Conservation (phyloP, 1,140 invertebrate genomes). For the Brachionus asplanchnoidis region DNA sequence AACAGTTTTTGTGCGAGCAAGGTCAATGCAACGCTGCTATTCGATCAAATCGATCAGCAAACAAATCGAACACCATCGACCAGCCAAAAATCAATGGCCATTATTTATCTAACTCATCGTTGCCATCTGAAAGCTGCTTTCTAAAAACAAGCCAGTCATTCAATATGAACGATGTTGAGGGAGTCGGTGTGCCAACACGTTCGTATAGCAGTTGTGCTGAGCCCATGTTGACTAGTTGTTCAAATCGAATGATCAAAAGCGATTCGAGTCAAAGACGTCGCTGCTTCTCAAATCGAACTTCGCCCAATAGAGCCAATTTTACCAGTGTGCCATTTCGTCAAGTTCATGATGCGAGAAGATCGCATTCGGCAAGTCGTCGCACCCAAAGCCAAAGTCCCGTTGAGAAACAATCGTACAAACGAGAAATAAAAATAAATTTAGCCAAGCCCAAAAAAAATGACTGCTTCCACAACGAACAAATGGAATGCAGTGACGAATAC, state of each 20-base stretch:
- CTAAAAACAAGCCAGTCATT: not conserved
- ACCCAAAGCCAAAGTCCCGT: not conserved
- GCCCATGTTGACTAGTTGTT: not conserved
- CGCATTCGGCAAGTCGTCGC: not conserved
- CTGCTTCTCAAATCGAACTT: constrained; percentile 14
- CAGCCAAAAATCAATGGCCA: not conserved
- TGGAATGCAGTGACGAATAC: not conserved
- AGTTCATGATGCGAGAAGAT: not conserved
- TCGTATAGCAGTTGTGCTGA: constrained; percentile 40
- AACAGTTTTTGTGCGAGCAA: not conserved
- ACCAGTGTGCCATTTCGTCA: not conserved
- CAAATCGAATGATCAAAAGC: not conserved
- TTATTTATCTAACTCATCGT: not conserved
- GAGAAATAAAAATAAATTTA: constrained; percentile 38
- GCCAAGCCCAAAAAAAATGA: not conserved
- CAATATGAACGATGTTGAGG: not conserved
- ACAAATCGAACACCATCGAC: not conserved
- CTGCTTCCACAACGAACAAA: not conserved
- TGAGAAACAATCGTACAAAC: constrained; percentile 32
- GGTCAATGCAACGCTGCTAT: not conserved
- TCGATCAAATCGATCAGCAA: not conserved
- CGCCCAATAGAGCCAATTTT: not conserved
- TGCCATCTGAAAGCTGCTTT: not conserved
- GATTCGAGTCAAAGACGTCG: not conserved
- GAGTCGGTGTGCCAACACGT: not conserved